Conservation (phyloP, 2,113 vertebrate genomes). For the Syngnathus floridae region DNA sequence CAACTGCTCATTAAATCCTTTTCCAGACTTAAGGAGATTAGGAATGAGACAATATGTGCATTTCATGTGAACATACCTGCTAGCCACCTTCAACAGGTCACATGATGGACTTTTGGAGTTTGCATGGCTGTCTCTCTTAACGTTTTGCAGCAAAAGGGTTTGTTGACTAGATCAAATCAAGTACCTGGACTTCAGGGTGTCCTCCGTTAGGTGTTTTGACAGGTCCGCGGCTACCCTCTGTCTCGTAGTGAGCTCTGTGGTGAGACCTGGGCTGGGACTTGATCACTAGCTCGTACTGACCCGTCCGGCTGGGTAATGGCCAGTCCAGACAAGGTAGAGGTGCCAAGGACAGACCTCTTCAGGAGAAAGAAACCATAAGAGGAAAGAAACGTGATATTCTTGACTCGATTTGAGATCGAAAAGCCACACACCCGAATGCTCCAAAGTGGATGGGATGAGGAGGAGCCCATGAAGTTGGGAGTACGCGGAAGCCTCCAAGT, state of each 20-base stretch:
- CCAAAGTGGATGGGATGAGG: slow-evolving; percentile 73
- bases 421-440: slow-evolving; percentile 60
- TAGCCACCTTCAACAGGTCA: background rate
- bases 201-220: slow-evolving; percentile 86
- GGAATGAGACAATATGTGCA: background rate
- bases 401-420: background rate
- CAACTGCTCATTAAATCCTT: slow-evolving; percentile 3
- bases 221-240: slow-evolving; percentile 90
- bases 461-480: slow-evolving; percentile 76
- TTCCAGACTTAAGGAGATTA: slow-evolving; percentile 5
- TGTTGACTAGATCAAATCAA: background rate
- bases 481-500: slow-evolving; percentile 73
- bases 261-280: slow-evolving; percentile 89
- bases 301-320: slow-evolving; percentile 73
- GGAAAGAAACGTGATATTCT: background rate
- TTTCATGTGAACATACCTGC: background rate
- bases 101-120: slow-evolving; percentile 23
- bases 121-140: slow-evolving; percentile 31
- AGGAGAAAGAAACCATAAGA: background rate
- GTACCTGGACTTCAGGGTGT: slow-evolving; percentile 91
- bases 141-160: slow-evolving; percentile 26
- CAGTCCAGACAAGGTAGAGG: slow-evolving; percentile 83
- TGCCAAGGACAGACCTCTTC: slow-evolving; percentile 70
- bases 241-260: slow-evolving; percentile 96
- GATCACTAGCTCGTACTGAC: slow-evolving; percentile 81